Evolutionary conservation across 2,888 invertebrate species (phyloP).

Genomic region (Stomorhina lunata): DNA sequence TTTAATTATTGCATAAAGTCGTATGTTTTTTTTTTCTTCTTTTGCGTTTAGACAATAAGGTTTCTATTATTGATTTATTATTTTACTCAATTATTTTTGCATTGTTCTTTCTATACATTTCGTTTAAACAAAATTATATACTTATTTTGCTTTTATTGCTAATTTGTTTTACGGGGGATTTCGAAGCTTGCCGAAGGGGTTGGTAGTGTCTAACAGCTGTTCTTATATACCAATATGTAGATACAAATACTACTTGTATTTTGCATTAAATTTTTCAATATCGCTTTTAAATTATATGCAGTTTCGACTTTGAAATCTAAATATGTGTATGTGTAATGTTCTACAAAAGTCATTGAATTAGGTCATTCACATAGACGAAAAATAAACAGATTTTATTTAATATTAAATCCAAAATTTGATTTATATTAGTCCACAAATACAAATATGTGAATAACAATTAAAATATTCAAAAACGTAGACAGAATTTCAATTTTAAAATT

Average conservation of each 20-base stretch:
- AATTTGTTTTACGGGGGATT: conserved; percentile 3
- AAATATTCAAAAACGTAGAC: too few relatives aligned
- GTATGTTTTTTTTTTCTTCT: neutral
- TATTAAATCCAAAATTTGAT: neutral
- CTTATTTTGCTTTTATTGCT: neutral
- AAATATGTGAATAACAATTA: too few relatives aligned
- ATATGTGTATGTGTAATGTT: neutral
- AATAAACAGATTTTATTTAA: neutral
- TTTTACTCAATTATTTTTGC: neutral
- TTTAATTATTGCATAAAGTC: conserved; percentile 6
- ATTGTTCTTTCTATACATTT: neutral
- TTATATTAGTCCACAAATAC: neutral
- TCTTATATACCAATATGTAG: neutral
- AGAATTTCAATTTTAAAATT: too few relatives aligned
- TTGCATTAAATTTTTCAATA: neutral
- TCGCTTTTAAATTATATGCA: neutral
- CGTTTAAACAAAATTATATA: too few relatives aligned
- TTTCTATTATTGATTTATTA: neutral
- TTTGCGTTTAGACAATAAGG: too few relatives aligned
- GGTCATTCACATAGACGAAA: conserved; percentile 10
- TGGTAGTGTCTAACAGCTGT: conserved; percentile 14
- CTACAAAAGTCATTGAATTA: conserved; percentile 30
- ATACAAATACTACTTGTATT: neutral
- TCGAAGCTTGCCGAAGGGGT: too few relatives aligned
- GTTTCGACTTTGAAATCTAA: conserved; percentile 20